A percentile compares a stretch with the other conserved stretches of the same genome.
These are phyloP conservation scores for Leucophenga maculata DNA, from an alignment of 2,888 invertebrate species.

Conservation along the genomic window DNA sequence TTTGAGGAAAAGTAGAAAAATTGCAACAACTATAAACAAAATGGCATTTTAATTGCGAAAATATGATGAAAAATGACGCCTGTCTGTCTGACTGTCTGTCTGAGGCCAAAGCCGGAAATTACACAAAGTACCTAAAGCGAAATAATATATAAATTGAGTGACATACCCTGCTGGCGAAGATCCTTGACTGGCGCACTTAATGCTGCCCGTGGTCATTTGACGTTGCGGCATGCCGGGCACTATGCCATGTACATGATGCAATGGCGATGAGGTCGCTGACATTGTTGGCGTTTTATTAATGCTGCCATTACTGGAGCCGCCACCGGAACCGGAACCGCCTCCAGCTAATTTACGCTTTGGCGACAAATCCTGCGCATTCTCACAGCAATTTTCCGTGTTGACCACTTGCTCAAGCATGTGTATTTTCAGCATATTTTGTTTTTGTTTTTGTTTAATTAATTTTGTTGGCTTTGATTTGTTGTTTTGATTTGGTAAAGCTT, in stretches of 20 bases:
- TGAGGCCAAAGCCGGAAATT: neutral
- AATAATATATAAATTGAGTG: neutral
- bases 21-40: slow-evolving; percentile 25
- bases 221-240: slow-evolving; percentile 60
- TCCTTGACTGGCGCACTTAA: slow-evolving; percentile 69
- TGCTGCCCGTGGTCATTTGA: slow-evolving; percentile 53
- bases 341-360: slow-evolving; percentile 56
- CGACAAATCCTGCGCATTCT: slow-evolving; percentile 56
- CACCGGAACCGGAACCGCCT: slow-evolving; percentile 40
- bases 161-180: slow-evolving; percentile 71
- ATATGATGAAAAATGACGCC: neutral
- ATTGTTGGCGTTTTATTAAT: slow-evolving; percentile 57
- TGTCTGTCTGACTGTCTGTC: neutral
- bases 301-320: slow-evolving; percentile 52
- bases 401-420: slow-evolving; percentile 84
- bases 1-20: slow-evolving; percentile 1
- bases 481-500: slow-evolving; percentile 26
- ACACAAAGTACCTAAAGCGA: neutral
- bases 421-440: slow-evolving; percentile 78
- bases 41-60: slow-evolving; percentile 27
- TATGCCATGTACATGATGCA: slow-evolving; percentile 48
- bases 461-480: slow-evolving; percentile 33
- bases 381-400: slow-evolving; percentile 75
- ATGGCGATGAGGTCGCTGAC: slow-evolving; percentile 67
- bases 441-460: slow-evolving; percentile 29